Conservation (phyloP, 2,888 invertebrate genomes). For the Epiblema foenella region DNA sequence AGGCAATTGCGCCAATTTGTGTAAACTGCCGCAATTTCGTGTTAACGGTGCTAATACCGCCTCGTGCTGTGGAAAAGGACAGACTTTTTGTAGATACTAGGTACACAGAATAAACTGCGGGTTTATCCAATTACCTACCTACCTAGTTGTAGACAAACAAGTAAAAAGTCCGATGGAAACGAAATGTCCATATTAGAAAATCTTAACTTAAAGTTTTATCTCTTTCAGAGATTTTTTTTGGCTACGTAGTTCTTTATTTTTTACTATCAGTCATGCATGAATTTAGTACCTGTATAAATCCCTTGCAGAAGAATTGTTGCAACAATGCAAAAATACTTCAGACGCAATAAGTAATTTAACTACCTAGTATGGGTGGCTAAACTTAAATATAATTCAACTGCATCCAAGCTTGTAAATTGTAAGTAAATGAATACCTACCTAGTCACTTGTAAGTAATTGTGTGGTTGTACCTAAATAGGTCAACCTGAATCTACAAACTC, state of each 20-base stretch:
- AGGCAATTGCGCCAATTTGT: slow-evolving; percentile 70
- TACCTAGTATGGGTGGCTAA: no score
- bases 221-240: background rate
- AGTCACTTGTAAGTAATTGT: background rate
- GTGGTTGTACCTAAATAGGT: background rate
- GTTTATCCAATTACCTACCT: slow-evolving; percentile 12
- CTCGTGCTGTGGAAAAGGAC: slow-evolving; percentile 29
- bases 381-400: no score
- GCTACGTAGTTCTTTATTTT: background rate
- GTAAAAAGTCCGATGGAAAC: background rate
- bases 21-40: slow-evolving; percentile 60
- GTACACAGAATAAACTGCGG: slow-evolving; percentile 20
- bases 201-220: no score
- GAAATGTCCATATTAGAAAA: background rate
- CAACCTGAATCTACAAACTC: background rate
- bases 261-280: no score
- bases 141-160: background rate
- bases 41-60: slow-evolving; percentile 38
- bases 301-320: no score
- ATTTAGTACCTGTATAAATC: no score
- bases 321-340: no score
- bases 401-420: no score
- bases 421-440: no score
- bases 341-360: no score
- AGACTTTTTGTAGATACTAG: slow-evolving; percentile 15